These are phyloP conservation scores for Synergus japonicus DNA, from an alignment of 2,888 invertebrate genomes.

Conservation along the genomic window DNA sequence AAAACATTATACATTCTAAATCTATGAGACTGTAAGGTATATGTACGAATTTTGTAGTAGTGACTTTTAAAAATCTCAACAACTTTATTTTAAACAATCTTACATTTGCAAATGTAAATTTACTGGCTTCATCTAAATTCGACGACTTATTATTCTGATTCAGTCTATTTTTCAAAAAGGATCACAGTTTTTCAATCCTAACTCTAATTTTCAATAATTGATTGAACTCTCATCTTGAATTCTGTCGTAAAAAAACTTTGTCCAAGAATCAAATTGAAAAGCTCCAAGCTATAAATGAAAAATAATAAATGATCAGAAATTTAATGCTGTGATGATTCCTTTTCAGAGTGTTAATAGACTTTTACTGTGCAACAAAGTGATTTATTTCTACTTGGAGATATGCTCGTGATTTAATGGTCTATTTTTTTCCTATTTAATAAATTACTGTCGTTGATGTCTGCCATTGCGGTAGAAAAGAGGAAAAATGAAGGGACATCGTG, in stretches of 20 bases:
- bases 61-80: neutral
- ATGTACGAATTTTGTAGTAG: neutral
- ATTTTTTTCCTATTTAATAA: constrained; percentile 4
- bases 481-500: constrained; percentile 45
- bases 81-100: neutral
- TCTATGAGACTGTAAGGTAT: neutral
- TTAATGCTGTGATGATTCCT: neutral
- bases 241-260: neutral
- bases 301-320: neutral
- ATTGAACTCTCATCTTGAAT: neutral
- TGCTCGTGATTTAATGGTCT: neutral
- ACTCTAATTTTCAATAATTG: neutral
- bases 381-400: constrained; percentile 14
- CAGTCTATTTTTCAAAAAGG: neutral
- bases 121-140: constrained; percentile 1
- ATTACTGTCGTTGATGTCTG: neutral
- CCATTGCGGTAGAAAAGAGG: constrained; percentile 42
- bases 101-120: neutral
- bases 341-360: neutral
- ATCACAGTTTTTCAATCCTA: neutral
- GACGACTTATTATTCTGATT: neutral
- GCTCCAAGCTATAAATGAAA: neutral
- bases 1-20: neutral
- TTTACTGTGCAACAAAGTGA: neutral
- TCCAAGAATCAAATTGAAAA: neutral